Evolutionary conservation across 2,113 vertebrate genomes (phyloP).

Genomic region (Gymnogyps californianus): DNA sequence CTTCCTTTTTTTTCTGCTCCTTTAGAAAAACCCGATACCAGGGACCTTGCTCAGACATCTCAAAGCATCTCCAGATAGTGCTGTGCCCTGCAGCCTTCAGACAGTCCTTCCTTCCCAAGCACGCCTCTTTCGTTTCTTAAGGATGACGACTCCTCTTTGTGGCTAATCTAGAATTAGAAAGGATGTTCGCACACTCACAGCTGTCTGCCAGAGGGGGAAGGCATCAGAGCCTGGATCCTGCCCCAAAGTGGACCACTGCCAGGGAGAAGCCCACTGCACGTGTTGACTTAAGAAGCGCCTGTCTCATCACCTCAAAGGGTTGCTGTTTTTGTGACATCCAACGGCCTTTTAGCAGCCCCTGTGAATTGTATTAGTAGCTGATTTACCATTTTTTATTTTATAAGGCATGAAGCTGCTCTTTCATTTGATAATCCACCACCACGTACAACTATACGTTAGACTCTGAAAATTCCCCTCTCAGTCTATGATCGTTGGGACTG

Average conservation of each 20-base stretch:
- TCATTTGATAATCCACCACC: not conserved
- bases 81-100: not conserved
- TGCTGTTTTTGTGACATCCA: conserved; percentile 27
- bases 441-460: not conserved
- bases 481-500: not conserved
- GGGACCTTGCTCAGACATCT: not conserved
- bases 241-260: not conserved
- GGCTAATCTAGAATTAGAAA: conserved; percentile 53
- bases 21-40: not conserved
- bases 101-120: not conserved
- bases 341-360: conserved; percentile 11
- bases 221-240: conserved; percentile 15
- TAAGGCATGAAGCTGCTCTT: not conserved
- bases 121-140: not conserved
- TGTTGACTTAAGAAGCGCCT: not conserved
- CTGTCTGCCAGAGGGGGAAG: not conserved
- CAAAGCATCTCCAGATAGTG: not conserved
- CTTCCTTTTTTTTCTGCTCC: not conserved
- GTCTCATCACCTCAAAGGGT: not conserved
- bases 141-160: not conserved
- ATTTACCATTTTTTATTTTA: conserved; percentile 1
- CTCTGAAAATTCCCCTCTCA: not conserved
- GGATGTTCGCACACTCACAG: not conserved
- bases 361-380: conserved; percentile 1
- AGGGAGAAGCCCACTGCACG: not conserved